These are phyloP conservation scores for Nesoenas mayeri DNA, from an alignment of 2,113 vertebrate genomes.

Conservation along the genomic window DNA sequence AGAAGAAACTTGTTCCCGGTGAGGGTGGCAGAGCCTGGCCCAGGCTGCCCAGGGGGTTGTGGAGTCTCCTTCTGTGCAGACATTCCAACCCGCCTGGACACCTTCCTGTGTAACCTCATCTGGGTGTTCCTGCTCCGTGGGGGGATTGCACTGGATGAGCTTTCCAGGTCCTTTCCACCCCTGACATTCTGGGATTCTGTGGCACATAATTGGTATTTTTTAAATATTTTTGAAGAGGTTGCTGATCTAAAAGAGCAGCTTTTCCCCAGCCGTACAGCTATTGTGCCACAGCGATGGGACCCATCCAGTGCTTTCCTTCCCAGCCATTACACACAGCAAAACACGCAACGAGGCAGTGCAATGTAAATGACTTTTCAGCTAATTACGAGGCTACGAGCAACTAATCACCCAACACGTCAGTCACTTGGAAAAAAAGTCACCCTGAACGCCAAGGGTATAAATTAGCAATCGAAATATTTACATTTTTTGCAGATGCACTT, in stretches of 20 bases:
- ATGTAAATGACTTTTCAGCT: conserved; percentile 4
- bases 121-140: too few relatives aligned
- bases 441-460: conserved; percentile 8
- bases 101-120: too few relatives aligned
- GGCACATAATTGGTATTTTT: background rate
- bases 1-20: too few relatives aligned
- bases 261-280: background rate
- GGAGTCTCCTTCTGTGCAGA: too few relatives aligned
- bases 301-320: accelerated
- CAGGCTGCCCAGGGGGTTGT: too few relatives aligned
- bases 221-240: background rate
- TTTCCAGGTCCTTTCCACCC: too few relatives aligned
- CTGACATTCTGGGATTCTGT: too few relatives aligned
- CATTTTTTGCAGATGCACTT: background rate
- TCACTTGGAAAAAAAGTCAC: background rate
- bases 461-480: conserved; percentile 33
- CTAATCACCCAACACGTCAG: background rate
- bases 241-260: background rate
- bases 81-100: too few relatives aligned
- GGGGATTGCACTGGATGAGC: too few relatives aligned
- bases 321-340: background rate
- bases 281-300: accelerated
- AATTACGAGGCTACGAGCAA: background rate
- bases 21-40: too few relatives aligned
- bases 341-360: accelerated